Conservation (phyloP, 1,140 invertebrate species). For the Chrysomallon squamiferum region DNA sequence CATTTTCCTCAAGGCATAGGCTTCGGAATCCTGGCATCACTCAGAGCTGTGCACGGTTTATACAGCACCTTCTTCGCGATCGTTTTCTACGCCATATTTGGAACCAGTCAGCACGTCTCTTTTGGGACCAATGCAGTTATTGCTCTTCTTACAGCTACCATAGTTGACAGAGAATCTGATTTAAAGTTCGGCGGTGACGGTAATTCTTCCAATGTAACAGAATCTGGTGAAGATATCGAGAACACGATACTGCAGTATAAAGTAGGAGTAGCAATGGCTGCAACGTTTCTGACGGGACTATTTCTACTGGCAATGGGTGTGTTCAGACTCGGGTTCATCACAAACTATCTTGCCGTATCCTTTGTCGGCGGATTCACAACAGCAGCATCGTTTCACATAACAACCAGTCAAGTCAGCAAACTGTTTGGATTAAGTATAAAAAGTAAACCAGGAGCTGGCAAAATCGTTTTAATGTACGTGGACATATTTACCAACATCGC, state of each 20-base stretch:
- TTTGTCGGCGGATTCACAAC: constrained; percentile 91
- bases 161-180: constrained; percentile 25
- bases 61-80: constrained; percentile 55
- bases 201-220: background rate
- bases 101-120: constrained; percentile 48
- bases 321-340: constrained; percentile 80
- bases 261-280: constrained; percentile 18
- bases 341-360: constrained; percentile 83
- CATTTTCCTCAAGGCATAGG: constrained; percentile 88
- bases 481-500: constrained; percentile 44
- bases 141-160: constrained; percentile 31
- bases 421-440: constrained; percentile 73
- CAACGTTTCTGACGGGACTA: constrained; percentile 29
- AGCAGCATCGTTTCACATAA: constrained; percentile 88
- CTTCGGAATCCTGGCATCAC: constrained; percentile 61
- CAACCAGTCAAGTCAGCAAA: constrained; percentile 83
- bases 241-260: constrained; percentile 45
- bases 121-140: constrained; percentile 48
- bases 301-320: constrained; percentile 74
- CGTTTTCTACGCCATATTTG: constrained; percentile 47
- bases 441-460: constrained; percentile 27
- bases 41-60: constrained; percentile 51
- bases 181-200: no score
- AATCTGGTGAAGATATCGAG: constrained; percentile 10
- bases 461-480: constrained; percentile 46